Base-by-base conservation (phyloP, 2,113 vertebrate species). In the Laterallus jamaicensis region DNA sequence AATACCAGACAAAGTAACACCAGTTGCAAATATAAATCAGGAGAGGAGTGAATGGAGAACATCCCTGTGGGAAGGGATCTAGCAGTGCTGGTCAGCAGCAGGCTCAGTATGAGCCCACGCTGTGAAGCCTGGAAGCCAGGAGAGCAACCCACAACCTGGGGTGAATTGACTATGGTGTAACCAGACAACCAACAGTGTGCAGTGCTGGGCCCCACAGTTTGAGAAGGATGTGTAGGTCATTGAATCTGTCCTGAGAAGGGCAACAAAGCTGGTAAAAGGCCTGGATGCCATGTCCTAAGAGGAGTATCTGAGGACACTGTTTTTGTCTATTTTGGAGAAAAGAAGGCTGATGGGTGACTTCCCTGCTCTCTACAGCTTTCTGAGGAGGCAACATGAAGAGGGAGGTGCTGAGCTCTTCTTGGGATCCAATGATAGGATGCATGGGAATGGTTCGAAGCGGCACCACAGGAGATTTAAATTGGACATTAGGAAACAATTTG, bases 361-460 rank as follows among this genome's bases (percentile, higher is more conserved):
- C 42, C 17, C 5, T 26, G 19, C 8, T 76, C 14, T 73, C 12
- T 49, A 17, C 19, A 63, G 5, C 42, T 59, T 64, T 18, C 37
- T 50, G 42, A 64, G 37, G 12, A 77, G n/a, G 19, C 15, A 4
- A 71, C n/a, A 13, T 6, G 11, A 11, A 19, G 24, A 52, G 3
- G 39, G 22, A 58, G 5, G 11, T 58, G 16, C 6, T 82, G 67
- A 62, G 1, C n/a, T 22, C 15, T n/a, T 8, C 32, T 85, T 39
- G 26, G 40, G 1, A 39, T 79, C 18, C 50, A 39, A 9, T 25
- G 5, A 2, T 3, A 77, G 13, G 7, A 47, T 1, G 1, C 0
- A 0, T 31, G 21, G 16, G 28, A 75, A 67, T 19, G 22, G 39
- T 12, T 69, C 56, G 56, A 22, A 82, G 12, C 10, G 39, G 2